Evolutionary conservation across 64 coral and sea anemone species (phyloP), one percentile per base, ranked within the genome.

Genomic region (Pocillopora damicornis): DNA sequence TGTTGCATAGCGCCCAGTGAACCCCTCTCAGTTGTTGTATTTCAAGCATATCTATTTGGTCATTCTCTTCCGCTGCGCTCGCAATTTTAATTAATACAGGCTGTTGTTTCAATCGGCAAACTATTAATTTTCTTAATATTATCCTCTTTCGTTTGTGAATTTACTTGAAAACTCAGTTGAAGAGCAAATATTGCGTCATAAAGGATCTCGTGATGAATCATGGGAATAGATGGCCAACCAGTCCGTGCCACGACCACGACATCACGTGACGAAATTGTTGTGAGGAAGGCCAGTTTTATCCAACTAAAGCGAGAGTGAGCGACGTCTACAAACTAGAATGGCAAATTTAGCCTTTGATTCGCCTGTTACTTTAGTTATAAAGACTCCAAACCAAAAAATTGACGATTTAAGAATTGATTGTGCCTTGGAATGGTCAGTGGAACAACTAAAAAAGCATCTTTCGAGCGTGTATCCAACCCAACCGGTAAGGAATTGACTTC

Each of bases 331-430:
- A 58, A 37, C 3, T 57, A 57, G 0, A 11, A 94, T 94, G 93
- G 93, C 85, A 58, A 77, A 20, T 67, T 76, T 94, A 23, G 80
- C 73, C 5, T 90, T 86, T 34, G 35, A 90, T 87, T 93, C 93
- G 26, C 88, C 97, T 26, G 93, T 99, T 65, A 95, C 83, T 59
- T 80, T 99, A 45, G 93, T 99, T 86, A 91, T 99, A 25, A 99
- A 99, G 74, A 99, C 97, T 51, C 97, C 97, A 62, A 99, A 99
- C 62, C 93, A 95, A 89, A 90, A 84, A 45, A 72, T 95, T n/a
- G 90, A 99, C 85, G 97, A 99, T 77, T 76, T 99, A 79, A 88
- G 92, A 90, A 92, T 99, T 75, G 89, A 88, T 61, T 99, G 97
- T 80, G 90, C 91, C 20, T 77, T 99, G 61, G 93, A 92, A 65